phyloP scores from a whole-genome alignment of 2,888 invertebrate genomes.

The Geotrupes spiniger region DNA sequence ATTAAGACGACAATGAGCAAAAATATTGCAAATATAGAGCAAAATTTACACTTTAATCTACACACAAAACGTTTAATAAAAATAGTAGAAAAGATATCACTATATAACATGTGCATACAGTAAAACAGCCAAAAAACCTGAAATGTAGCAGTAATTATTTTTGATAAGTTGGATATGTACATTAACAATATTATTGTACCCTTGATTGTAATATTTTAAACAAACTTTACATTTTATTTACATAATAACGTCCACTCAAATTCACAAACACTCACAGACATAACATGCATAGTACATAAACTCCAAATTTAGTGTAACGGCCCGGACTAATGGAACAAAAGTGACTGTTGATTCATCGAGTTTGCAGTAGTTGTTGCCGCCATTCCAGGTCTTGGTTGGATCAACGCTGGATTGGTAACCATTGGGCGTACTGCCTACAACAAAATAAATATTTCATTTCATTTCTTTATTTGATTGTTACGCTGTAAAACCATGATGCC shows the following conservation, averaged over 20 bases:
- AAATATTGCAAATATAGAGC: too few species aligned
- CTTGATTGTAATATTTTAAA: slow-evolving; percentile 35
- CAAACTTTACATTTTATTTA: slow-evolving; percentile 32
- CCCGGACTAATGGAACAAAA: slow-evolving; percentile 42
- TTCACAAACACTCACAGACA: slow-evolving; percentile 15
- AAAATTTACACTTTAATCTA: slow-evolving; percentile 4
- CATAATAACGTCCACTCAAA: slow-evolving; percentile 27
- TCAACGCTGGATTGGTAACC: slow-evolving; percentile 36
- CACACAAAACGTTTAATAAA: slow-evolving; percentile 14
- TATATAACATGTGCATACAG: slow-evolving; percentile 10
- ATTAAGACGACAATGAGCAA: too few species aligned
- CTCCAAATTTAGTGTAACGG: slow-evolving; percentile 12
- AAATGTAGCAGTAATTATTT: slow-evolving; percentile 13
- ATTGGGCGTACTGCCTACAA: slow-evolving; percentile 46
- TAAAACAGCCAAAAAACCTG: slow-evolving; percentile 4
- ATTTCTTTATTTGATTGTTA: too few species aligned
- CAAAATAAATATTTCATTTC: too few species aligned
- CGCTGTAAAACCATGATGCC: too few species aligned
- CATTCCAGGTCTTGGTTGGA: slow-evolving; percentile 40
- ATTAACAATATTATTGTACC: slow-evolving; percentile 36
- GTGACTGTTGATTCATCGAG: slow-evolving; percentile 43
- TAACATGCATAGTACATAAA: slow-evolving; percentile 13
- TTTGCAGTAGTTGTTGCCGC: slow-evolving; percentile 39
- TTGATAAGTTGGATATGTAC: slow-evolving; percentile 35
- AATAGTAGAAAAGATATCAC: slow-evolving; percentile 11